phyloP scores from a whole-genome alignment of 2,888 invertebrate species.

The Agrochola lota region DNA sequence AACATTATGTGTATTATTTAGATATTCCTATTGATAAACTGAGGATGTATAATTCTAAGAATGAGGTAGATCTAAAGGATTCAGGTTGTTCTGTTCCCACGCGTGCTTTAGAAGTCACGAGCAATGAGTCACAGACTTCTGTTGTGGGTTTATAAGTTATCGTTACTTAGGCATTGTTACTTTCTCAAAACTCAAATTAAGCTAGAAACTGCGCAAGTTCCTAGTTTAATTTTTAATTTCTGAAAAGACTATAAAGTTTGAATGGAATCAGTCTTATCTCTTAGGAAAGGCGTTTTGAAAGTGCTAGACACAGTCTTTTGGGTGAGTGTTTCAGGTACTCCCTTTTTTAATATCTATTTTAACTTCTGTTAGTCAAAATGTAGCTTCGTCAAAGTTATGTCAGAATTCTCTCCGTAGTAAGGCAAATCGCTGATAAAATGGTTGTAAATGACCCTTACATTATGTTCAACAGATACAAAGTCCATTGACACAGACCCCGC shows the following conservation, averaged over 20 bases:
- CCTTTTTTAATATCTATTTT: background rate
- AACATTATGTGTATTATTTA: slow-evolving; percentile 2
- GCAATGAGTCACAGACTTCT: slow-evolving; percentile 48
- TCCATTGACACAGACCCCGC: background rate
- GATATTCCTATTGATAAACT: slow-evolving; percentile 6
- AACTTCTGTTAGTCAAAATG: background rate
- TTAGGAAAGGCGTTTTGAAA: background rate
- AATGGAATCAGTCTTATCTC: background rate
- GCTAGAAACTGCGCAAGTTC: background rate
- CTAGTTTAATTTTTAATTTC: slow-evolving; percentile 1
- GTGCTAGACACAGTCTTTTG: background rate
- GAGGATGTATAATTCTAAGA: slow-evolving; percentile 17
- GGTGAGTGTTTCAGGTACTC: background rate
- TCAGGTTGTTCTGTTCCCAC: slow-evolving; percentile 44
- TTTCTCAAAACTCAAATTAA: slow-evolving; percentile 8
- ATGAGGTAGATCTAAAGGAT: slow-evolving; percentile 9
- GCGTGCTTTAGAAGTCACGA: slow-evolving; percentile 32
- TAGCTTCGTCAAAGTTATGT: background rate
- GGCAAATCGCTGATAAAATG: background rate
- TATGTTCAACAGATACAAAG: slow-evolving; percentile 17
- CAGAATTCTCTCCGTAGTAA: too few relatives aligned
- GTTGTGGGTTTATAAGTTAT: slow-evolving; percentile 29
- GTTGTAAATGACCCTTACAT: background rate
- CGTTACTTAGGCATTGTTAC: slow-evolving; percentile 21
- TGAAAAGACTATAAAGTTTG: background rate